These are phyloP conservation scores for Eledone cirrhosa DNA, from an alignment of 2,888 invertebrate species.

Conservation along the genomic window DNA sequence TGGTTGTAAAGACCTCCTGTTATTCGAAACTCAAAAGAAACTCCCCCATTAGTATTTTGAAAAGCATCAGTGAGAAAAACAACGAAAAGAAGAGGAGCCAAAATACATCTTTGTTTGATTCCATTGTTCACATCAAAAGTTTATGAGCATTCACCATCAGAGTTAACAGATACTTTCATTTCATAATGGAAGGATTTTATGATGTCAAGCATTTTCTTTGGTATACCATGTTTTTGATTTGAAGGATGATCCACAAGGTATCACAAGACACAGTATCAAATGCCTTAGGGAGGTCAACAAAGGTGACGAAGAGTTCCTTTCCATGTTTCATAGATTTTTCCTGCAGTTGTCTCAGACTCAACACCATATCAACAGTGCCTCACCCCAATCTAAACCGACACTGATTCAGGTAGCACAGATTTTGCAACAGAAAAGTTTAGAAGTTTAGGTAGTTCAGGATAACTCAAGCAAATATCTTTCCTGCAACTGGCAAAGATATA, in stretches of 20 bases:
- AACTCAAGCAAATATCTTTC: no score
- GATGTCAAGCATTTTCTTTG: no score
- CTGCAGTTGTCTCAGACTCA: background rate
- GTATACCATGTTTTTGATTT: no score
- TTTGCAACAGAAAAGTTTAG: background rate
- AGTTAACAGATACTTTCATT: no score
- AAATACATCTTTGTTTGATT: background rate
- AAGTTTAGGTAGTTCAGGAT: background rate
- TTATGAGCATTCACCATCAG: background rate
- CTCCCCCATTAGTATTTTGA: background rate
- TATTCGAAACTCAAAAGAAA: background rate
- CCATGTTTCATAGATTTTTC: background rate
- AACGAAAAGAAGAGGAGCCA: background rate
- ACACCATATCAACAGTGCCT: background rate
- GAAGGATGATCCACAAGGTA: no score
- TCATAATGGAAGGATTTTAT: no score
- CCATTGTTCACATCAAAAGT: background rate
- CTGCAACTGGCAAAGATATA: no score
- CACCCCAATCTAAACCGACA: background rate
- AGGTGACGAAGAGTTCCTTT: no score
- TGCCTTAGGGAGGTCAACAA: no score
- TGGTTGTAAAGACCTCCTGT: no score
- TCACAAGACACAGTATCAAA: no score
- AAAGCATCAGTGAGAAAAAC: background rate
- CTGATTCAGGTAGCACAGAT: background rate